Evolutionary conservation across 2,113 vertebrate genomes (phyloP).

Genomic region (Lagopus muta): DNA sequence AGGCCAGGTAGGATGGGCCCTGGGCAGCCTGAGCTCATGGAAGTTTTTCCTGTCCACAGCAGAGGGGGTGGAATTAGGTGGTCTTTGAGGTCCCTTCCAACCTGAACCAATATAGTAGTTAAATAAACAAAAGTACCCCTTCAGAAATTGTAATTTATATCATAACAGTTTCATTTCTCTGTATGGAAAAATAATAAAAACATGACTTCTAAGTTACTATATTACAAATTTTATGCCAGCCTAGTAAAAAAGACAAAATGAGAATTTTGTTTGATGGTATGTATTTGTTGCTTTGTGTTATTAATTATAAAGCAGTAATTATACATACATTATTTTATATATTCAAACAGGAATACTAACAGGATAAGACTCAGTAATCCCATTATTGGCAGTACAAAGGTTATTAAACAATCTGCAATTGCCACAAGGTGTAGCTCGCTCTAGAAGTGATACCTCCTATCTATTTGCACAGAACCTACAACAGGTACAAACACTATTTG

Average conservation of each 20-base stretch:
- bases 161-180: background rate
- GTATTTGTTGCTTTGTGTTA: background rate
- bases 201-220: background rate
- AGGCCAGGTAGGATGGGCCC: background rate
- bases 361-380: background rate
- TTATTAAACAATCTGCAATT: background rate
- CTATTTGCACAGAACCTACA: too few relatives aligned
- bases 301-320: background rate
- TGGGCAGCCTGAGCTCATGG: background rate
- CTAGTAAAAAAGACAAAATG: background rate
- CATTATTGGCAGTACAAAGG: background rate
- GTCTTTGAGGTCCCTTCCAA: background rate
- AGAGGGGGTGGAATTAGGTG: background rate
- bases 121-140: background rate
- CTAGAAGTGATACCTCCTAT: too few relatives aligned
- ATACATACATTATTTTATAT: background rate
- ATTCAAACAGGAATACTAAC: background rate
- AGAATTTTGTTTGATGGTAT: background rate
- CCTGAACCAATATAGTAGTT: background rate
- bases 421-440: background rate
- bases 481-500: too few relatives aligned
- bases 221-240: background rate
- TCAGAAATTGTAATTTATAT: conserved; percentile 5
- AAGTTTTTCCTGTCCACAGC: background rate
- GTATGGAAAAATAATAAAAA: background rate